These are phyloP conservation scores for Onchidella celtica DNA, from an alignment of 2,888 invertebrate species.

Conservation along the genomic window DNA sequence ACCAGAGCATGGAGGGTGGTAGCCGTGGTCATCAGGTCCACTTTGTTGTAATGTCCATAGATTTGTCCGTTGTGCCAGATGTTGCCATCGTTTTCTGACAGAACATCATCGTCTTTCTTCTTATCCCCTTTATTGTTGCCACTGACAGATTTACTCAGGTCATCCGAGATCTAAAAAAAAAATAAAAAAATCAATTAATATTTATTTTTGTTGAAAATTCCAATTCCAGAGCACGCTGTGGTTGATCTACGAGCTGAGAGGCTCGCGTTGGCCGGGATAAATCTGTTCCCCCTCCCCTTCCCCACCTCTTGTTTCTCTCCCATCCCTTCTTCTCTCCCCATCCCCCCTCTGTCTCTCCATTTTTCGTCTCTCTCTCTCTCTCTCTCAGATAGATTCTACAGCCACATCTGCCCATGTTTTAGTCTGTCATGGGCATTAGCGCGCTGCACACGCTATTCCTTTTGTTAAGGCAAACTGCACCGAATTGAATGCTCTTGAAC, in stretches of 20 bases:
- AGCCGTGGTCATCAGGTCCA: constrained; percentile 39
- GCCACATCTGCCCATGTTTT: no score
- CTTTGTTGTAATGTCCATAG: constrained; percentile 28
- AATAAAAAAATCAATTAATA: no score
- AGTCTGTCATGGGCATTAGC: no score
- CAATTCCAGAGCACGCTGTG: no score
- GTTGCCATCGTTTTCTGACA: constrained; percentile 15
- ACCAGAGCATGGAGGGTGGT: constrained; percentile 26
- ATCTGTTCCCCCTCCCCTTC: not conserved
- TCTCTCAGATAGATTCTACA: not conserved
- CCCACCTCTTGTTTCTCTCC: not conserved
- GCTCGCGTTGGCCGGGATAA: no score
- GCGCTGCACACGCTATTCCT: no score
- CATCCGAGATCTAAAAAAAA: not conserved
- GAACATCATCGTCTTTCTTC: not conserved
- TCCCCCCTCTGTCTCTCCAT: not conserved
- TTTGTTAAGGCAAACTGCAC: no score
- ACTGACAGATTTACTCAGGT: not conserved
- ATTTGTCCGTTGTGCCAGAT: constrained; percentile 33
- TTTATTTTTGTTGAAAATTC: no score
- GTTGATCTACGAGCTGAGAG: no score
- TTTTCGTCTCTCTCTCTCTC: not conserved
- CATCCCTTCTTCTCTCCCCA: not conserved
- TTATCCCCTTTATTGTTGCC: no score
- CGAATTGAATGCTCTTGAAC: no score